Conservation (phyloP, 1,140 invertebrate genomes). For the Diachasmimorpha longicaudata region DNA sequence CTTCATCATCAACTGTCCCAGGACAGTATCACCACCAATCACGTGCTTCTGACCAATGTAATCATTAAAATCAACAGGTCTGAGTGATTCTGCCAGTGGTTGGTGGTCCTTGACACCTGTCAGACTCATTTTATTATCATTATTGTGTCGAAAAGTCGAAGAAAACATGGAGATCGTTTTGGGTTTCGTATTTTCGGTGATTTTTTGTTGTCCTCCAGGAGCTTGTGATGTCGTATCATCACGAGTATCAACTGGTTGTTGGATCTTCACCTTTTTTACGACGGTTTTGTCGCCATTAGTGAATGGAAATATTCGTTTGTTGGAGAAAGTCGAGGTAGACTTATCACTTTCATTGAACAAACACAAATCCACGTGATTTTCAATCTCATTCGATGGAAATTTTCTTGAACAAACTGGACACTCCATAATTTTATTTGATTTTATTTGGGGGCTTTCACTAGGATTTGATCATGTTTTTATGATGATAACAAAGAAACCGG, state of each 20-base stretch:
- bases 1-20: slow-evolving; percentile 70
- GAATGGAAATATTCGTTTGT: slow-evolving; percentile 29
- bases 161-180: background rate
- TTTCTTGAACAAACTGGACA: slow-evolving; percentile 67
- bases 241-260: background rate
- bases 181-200: background rate
- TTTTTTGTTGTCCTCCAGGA: background rate
- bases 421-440: background rate
- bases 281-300: background rate
- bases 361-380: slow-evolving; percentile 74
- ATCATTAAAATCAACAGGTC: slow-evolving; percentile 68
- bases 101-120: slow-evolving; percentile 35
- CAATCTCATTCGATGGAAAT: slow-evolving; percentile 63
- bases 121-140: background rate
- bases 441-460: background rate
- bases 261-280: background rate
- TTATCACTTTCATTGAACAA: slow-evolving; percentile 56
- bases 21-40: slow-evolving; percentile 69
- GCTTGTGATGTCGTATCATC: background rate
- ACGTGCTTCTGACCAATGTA: slow-evolving; percentile 77
- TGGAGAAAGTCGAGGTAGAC: slow-evolving; percentile 40
- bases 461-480: background rate
- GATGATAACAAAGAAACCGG: no score
- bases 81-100: slow-evolving; percentile 72
- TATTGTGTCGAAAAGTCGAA: background rate